These are phyloP conservation scores for Rhynchonycteris naso DNA, from an alignment of 2,797 vertebrate species.

Conservation along the genomic window DNA sequence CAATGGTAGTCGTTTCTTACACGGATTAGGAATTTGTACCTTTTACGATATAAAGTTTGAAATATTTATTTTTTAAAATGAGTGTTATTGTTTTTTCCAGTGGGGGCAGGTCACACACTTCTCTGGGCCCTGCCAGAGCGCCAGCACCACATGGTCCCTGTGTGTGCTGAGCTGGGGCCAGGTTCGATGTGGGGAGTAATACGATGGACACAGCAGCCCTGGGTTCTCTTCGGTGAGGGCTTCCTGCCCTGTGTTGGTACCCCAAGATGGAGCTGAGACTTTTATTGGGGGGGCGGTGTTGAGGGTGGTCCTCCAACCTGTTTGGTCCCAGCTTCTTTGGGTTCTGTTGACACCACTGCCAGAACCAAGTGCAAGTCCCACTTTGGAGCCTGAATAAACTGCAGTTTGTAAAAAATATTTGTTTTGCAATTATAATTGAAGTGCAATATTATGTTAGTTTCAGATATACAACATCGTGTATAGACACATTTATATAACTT, in stretches of 20 bases:
- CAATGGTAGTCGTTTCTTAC: not conserved
- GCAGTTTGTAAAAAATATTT: not conserved
- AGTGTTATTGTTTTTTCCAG: not conserved
- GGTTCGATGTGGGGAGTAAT: not conserved
- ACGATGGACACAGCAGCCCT: not conserved
- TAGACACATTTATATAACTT: not conserved
- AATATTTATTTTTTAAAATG: not conserved
- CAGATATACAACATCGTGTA: not conserved
- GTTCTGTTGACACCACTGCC: not conserved
- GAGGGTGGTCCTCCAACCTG: not conserved
- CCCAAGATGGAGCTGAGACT: not conserved
- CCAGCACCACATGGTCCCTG: not conserved
- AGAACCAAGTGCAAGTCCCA: not conserved
- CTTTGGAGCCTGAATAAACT: not conserved
- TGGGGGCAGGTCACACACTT: not conserved
- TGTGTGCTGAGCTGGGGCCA: not conserved
- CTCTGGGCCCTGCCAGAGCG: not conserved
- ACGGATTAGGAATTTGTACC: not conserved
- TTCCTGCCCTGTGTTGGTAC: not conserved
- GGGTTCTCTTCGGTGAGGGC: not conserved
- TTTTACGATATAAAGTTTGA: not conserved
- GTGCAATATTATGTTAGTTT: not conserved
- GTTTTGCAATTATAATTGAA: not conserved
- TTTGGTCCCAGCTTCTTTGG: not conserved
- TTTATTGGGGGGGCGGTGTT: not conserved